Percentiles rank a stretch among this genome's conserved stretches.
Conservation (phyloP, 2,888 invertebrate species). For the Empis livida region DNA sequence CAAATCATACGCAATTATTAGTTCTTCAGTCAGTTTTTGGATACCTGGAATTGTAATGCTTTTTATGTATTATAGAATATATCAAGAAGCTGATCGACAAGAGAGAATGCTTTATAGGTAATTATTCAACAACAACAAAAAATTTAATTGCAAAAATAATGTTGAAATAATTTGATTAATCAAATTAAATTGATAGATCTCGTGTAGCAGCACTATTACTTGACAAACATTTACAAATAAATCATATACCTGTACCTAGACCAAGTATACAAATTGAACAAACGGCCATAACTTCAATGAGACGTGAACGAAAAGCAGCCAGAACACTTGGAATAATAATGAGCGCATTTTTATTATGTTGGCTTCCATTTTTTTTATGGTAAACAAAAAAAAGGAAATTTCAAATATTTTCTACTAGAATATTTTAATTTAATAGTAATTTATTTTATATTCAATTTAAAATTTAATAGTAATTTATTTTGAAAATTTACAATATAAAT, state of each 20-base stretch:
- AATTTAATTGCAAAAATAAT: background rate
- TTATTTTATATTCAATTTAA: too few species aligned
- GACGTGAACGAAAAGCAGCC: constrained; percentile 79
- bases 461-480: background rate
- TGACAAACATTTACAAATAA: constrained; percentile 81
- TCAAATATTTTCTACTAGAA: too few species aligned
- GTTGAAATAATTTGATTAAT: background rate
- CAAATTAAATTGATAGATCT: constrained; percentile 44
- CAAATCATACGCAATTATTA: constrained; percentile 73
- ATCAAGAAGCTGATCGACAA: constrained; percentile 71
- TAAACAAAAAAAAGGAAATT: constrained; percentile 31
- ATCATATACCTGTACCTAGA: constrained; percentile 65
- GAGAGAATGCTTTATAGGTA: constrained; percentile 74
- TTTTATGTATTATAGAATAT: constrained; percentile 82
- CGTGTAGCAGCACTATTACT: constrained; percentile 77
- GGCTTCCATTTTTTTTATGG: constrained; percentile 94
- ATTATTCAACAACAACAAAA: constrained; percentile 14
- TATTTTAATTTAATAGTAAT: too few species aligned
- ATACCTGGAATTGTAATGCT: constrained; percentile 88
- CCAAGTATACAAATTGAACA: constrained; percentile 58
- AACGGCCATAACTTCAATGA: constrained; percentile 74
- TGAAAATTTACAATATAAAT: constrained; percentile 1
- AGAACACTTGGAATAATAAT: constrained; percentile 92
- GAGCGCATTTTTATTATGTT: constrained; percentile 89
- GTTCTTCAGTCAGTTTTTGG: constrained; percentile 88